phyloP scores from a whole-genome alignment of 2,797 vertebrate species.

The Crypturellus tataupa region DNA sequence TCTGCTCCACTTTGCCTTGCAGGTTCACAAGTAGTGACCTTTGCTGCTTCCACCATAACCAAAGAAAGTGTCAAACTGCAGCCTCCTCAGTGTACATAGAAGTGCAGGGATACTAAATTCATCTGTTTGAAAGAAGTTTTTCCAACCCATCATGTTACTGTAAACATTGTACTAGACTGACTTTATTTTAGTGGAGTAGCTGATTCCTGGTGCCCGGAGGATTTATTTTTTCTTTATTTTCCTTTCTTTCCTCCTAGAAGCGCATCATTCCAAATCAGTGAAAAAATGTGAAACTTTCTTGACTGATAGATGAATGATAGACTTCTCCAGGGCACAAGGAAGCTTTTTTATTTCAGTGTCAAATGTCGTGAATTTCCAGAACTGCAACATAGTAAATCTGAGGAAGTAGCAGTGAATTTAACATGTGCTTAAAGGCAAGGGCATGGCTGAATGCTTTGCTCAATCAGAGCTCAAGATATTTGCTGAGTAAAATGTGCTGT shows the following conservation, averaged over 20 bases:
- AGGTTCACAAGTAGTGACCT: neutral
- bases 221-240: neutral
- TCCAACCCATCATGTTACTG: neutral
- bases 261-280: neutral
- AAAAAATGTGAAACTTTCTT: neutral
- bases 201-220: neutral
- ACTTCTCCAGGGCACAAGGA: neutral
- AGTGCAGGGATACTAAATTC: neutral
- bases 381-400: neutral
- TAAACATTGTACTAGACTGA: accelerated
- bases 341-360: neutral
- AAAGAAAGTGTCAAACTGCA: neutral
- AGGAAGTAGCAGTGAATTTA: neutral
- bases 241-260: neutral
- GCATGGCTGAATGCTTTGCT: neutral
- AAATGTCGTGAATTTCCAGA: slow-evolving; percentile 17
- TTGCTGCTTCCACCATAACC: neutral
- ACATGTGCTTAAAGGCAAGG: neutral
- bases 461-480: neutral
- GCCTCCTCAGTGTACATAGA: neutral
- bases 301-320: neutral
- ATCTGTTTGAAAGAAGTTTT: neutral
- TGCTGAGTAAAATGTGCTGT: slow-evolving; percentile 7
- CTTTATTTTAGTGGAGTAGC: neutral
- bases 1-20: neutral